Evolutionary conservation across 2,797 vertebrate genomes (phyloP).

Genomic region (Mormyrus proboscirostris): DNA sequence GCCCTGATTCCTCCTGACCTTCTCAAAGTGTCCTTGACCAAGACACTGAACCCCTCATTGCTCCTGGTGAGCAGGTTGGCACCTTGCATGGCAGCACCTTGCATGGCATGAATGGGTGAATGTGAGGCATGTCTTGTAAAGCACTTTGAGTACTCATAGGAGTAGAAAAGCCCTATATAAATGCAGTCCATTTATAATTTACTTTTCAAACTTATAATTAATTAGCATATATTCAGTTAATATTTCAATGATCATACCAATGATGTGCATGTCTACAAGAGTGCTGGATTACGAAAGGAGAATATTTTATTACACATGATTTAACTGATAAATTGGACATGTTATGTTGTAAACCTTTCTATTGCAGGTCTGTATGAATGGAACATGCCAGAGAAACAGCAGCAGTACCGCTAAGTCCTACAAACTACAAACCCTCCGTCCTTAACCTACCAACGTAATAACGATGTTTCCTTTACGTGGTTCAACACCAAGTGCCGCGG

Average conservation of each 20-base stretch:
- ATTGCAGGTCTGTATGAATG: slow-evolving; percentile 24
- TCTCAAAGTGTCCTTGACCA: too few relatives aligned
- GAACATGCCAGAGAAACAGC: slow-evolving; percentile 1
- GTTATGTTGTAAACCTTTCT: not conserved
- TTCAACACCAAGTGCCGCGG: not conserved
- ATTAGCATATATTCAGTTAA: not conserved
- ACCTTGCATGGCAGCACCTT: too few relatives aligned
- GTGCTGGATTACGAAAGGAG: not conserved
- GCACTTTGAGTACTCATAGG: too few relatives aligned
- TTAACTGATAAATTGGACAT: not conserved
- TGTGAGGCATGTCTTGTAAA: too few relatives aligned
- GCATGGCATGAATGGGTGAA: too few relatives aligned
- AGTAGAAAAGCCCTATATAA: too few relatives aligned
- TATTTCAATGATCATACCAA: not conserved
- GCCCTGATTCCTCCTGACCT: too few relatives aligned
- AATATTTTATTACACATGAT: not conserved
- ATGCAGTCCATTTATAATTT: not conserved
- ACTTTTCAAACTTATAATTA: not conserved
- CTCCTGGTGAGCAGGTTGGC: too few relatives aligned
- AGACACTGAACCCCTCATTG: too few relatives aligned
- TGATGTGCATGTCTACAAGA: not conserved
- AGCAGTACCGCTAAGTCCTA: not conserved
- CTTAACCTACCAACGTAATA: too few relatives aligned
- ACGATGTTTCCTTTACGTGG: not conserved
- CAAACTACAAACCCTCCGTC: not conserved